Conservation (phyloP, 2,888 invertebrate genomes). For the Invenusta paracnida region DNA sequence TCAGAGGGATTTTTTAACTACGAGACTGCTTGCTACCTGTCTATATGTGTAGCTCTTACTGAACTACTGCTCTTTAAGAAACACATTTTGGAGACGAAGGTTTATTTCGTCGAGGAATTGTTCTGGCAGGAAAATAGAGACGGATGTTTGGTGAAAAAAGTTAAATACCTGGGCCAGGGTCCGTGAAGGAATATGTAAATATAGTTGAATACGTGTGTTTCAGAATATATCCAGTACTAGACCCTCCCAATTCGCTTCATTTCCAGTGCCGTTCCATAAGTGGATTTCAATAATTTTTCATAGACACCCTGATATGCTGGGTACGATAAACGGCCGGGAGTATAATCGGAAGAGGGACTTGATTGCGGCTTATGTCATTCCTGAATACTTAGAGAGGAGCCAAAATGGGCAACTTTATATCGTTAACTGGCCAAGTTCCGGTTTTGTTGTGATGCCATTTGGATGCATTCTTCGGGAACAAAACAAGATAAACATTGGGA, state of each 20-base stretch:
- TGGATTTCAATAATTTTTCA: not conserved
- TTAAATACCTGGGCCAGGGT: slow-evolving; percentile 2
- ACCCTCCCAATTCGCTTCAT: too few relatives aligned
- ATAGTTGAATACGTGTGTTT: too few relatives aligned
- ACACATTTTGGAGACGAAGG: not conserved
- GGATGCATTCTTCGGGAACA: not conserved
- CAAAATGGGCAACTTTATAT: slow-evolving; percentile 17
- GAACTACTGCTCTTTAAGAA: too few relatives aligned
- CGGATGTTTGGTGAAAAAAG: slow-evolving; percentile 2
- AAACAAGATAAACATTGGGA: not conserved
- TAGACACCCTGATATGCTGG: not conserved
- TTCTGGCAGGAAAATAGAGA: slow-evolving; percentile 18
- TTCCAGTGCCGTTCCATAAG: not conserved
- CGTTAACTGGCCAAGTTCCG: not conserved
- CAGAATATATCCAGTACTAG: too few relatives aligned
- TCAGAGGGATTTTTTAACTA: too few relatives aligned
- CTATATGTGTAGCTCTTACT: too few relatives aligned
- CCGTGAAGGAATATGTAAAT: not conserved
- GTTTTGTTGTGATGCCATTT: not conserved
- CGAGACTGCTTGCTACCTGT: too few relatives aligned
- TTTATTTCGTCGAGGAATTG: slow-evolving; percentile 1
- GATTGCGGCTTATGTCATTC: not conserved
- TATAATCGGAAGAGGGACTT: slow-evolving; percentile 5
- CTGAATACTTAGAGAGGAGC: not conserved
- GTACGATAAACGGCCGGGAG: not conserved